Evolutionary conservation across 2,888 invertebrate species (phyloP).

Genomic region (Drosophila barbarae): DNA sequence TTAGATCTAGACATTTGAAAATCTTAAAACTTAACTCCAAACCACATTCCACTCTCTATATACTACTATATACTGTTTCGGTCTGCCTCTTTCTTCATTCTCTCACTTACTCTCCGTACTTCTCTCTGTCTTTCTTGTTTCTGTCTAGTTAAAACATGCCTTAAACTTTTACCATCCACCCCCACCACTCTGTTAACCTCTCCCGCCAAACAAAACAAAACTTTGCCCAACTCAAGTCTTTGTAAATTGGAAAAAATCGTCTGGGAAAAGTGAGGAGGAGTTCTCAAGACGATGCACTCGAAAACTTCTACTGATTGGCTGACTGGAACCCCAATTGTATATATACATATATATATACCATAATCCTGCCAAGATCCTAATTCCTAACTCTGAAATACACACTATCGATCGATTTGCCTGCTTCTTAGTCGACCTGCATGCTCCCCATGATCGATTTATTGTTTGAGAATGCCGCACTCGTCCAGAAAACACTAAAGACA

Average conservation of each 20-base stretch:
- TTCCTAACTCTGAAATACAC: neutral
- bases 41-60: neutral
- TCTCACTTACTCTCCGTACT: slow-evolving; percentile 10
- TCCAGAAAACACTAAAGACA: neutral
- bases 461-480: slow-evolving; percentile 26
- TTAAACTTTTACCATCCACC: slow-evolving; percentile 34
- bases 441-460: slow-evolving; percentile 19
- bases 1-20: slow-evolving; percentile 30
- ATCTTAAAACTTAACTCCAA: slow-evolving; percentile 7
- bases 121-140: slow-evolving; percentile 17
- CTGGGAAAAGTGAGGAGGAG: slow-evolving; percentile 21
- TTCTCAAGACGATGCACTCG: slow-evolving; percentile 26
- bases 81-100: slow-evolving; percentile 28
- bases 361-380: neutral
- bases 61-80: slow-evolving; percentile 16
- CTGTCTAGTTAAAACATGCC: slow-evolving; percentile 34
- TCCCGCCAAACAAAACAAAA: slow-evolving; percentile 28
- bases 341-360: slow-evolving; percentile 14
- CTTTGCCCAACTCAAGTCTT: slow-evolving; percentile 40
- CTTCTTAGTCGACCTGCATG: slow-evolving; percentile 27
- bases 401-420: slow-evolving; percentile 23
- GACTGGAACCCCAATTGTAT: slow-evolving; percentile 15
- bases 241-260: slow-evolving; percentile 42
- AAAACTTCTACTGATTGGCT: slow-evolving; percentile 26
- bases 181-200: slow-evolving; percentile 17